Evolutionary conservation across 2,797 vertebrate genomes (phyloP), one percentile per base, ranked within the genome.

Genomic region (Sebastes nivosus): DNA sequence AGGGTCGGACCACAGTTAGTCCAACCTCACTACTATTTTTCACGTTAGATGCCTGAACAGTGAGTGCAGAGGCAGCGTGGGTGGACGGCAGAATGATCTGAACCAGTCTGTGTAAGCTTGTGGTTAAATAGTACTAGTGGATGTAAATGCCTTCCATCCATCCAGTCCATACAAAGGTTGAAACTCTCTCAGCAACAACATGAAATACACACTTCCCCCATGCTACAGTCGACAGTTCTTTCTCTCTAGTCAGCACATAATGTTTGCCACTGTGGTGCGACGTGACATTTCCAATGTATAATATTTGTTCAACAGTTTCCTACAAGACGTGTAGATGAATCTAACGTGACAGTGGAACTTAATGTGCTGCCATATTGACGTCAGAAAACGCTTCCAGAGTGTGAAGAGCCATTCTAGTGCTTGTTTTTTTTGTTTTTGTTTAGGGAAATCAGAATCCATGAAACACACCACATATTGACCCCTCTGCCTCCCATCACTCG

Each of bases 71-170:
- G 18, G 64, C 46, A 52, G 46, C 46, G 18, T 52, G 29, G 22
- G 14, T 32, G 30, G 55, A 61, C 6, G 7, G 52, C 64, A 42
- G 32, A 66, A 42, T 11, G 1, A 69, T 79, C 59, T 72, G 36
- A 81, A 63, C 67, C 61, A 55, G 75, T 82, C 74, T 72, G 38
- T 80, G 58, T 79, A 80, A 81, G 81, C 83, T 81, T 72, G 81
- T 79, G 64, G 73, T 86, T 61, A 27, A 77, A 29, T 68, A 60
- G 69, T 82, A 65, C 50, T 67, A 30, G 67, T 83, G 57, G 60
- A 67, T 61, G 4, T 54, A 22, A 13, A 78, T 73, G 68, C 72
- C 72, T 65, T 83, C 55, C 68, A 72, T 84, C 66, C 80, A 81
- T 72, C 70, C 63, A 65, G 24, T 64, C 67, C 30, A 72, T n/a